phyloP scores from a whole-genome alignment of 2,113 vertebrate genomes.

The Plestiodon gilberti region DNA sequence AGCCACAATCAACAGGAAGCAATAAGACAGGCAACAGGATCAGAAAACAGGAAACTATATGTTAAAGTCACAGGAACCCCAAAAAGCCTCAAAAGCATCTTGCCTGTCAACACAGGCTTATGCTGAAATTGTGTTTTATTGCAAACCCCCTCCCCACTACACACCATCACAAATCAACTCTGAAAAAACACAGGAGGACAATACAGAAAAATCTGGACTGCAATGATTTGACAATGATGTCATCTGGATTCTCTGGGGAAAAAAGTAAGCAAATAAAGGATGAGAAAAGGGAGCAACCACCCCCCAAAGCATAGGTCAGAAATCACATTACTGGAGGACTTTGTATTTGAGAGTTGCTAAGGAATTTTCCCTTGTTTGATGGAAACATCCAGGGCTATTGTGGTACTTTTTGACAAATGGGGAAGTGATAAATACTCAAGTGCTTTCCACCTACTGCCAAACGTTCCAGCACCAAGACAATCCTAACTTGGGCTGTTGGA shows the following conservation, averaged over 20 bases:
- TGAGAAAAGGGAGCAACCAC: background rate
- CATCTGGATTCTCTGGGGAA: background rate
- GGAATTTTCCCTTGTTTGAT: slow-evolving; percentile 46
- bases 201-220: background rate
- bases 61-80: background rate
- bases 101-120: background rate
- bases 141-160: background rate
- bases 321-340: slow-evolving; percentile 7
- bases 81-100: background rate
- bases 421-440: slow-evolving; percentile 15
- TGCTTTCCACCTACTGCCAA: slow-evolving; percentile 26
- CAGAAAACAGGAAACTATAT: background rate
- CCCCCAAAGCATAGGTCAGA: background rate
- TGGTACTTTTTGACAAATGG: slow-evolving; percentile 13
- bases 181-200: background rate
- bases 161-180: background rate
- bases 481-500: slow-evolving; percentile 1
- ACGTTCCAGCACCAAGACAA: background rate
- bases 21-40: no score
- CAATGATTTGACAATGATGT: background rate
- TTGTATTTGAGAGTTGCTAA: background rate
- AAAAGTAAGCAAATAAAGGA: background rate
- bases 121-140: no score
- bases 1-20: no score
- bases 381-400: slow-evolving; percentile 40